These are phyloP conservation scores for Ceratoteleas bidentatus DNA, from an alignment of 1,140 invertebrate genomes.

Conservation along the genomic window DNA sequence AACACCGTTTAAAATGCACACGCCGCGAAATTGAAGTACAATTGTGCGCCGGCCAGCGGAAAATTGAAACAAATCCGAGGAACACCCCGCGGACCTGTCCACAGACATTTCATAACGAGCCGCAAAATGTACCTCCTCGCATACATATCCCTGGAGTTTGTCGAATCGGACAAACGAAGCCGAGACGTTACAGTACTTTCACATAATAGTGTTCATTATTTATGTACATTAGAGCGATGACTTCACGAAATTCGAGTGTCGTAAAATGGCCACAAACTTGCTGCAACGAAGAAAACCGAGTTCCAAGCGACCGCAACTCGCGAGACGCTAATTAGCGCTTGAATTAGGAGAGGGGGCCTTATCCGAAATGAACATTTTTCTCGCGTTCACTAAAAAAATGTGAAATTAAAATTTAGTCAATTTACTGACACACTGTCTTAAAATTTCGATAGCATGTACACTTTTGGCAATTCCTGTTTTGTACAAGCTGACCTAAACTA, in stretches of 20 bases:
- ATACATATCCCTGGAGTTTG: constrained; percentile 51
- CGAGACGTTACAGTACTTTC: constrained; percentile 59
- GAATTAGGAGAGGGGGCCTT: no score
- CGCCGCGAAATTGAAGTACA: constrained; percentile 21
- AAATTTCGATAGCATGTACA: no score
- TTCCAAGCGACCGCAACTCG: neutral
- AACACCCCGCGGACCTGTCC: constrained; percentile 30
- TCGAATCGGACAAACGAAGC: constrained; percentile 59
- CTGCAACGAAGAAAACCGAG: constrained; percentile 35
- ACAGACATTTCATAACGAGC: constrained; percentile 53
- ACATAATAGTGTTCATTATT: constrained; percentile 64
- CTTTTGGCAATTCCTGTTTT: no score
- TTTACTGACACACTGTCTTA: no score
- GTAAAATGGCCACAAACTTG: constrained; percentile 56
- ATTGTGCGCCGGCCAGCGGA: constrained; percentile 1
- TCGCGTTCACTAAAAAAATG: no score
- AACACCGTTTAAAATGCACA: constrained; percentile 4
- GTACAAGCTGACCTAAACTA: no score
- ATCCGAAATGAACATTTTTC: no score
- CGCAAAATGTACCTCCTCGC: constrained; percentile 44
- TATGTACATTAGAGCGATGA: constrained; percentile 55
- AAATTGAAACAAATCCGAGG: constrained; percentile 52
- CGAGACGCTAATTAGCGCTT: no score
- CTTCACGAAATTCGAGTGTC: constrained; percentile 50
- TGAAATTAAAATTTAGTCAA: no score